These are phyloP conservation scores for Varanus salvator DNA, from an alignment of 2,113 vertebrate genomes.

Conservation along the genomic window DNA sequence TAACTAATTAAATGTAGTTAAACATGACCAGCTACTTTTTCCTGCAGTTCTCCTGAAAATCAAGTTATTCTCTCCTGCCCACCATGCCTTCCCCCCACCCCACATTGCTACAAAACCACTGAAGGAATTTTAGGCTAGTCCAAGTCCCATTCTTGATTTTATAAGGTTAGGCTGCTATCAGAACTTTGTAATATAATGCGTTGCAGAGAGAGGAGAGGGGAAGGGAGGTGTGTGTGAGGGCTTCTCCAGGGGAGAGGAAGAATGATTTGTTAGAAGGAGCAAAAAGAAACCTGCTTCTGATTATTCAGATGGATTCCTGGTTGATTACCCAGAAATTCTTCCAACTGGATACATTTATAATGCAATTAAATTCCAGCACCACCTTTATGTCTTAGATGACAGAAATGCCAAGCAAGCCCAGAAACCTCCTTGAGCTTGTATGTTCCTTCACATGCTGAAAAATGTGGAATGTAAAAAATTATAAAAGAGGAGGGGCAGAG, in stretches of 20 bases:
- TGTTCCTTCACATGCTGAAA: constrained; percentile 6
- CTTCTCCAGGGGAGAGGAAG: neutral
- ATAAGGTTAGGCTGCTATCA: neutral
- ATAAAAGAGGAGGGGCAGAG: neutral
- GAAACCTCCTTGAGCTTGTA: constrained; percentile 39
- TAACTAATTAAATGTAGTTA: neutral
- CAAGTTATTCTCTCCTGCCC: accelerated
- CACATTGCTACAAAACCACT: neutral
- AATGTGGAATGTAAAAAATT: neutral
- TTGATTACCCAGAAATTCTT: neutral
- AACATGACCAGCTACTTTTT: neutral
- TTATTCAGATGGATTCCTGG: neutral
- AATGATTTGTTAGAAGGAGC: constrained; percentile 52
- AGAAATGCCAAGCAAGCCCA: constrained; percentile 24
- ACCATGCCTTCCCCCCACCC: accelerated
- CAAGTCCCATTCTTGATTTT: constrained; percentile 2
- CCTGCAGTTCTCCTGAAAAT: neutral
- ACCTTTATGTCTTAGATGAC: constrained; percentile 53
- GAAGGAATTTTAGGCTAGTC: neutral
- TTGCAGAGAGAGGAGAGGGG: neutral
- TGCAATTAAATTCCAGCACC: constrained; percentile 21
- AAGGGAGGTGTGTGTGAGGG: too few species aligned
- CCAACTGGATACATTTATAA: constrained; percentile 25
- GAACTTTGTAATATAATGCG: constrained; percentile 26
- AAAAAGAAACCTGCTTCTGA: constrained; percentile 28